A percentile compares a stretch with the other conserved stretches of the same genome.
phyloP scores from a whole-genome alignment of 2,888 invertebrate genomes.

The Lacanobia oleracea region DNA sequence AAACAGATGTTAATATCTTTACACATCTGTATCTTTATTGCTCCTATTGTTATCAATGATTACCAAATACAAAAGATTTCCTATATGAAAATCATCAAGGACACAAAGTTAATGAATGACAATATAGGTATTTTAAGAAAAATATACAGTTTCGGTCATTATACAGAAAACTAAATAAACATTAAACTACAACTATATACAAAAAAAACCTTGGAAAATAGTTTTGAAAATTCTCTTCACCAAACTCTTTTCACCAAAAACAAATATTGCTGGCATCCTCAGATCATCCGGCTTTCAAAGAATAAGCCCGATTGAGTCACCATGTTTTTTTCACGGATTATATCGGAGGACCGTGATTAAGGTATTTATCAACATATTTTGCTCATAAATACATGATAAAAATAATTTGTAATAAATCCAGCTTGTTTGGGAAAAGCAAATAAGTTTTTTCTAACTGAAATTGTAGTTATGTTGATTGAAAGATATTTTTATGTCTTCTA shows the following conservation, averaged over 20 bases:
- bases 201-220: conserved; percentile 1
- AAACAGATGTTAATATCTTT: not conserved
- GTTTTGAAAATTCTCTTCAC: conserved; percentile 25
- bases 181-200: not conserved
- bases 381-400: not conserved
- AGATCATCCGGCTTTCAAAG: conserved; percentile 36
- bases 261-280: conserved; percentile 24
- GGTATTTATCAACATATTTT: conserved; percentile 4
- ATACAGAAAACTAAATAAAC: not conserved
- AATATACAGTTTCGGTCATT: not conserved
- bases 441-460: not conserved
- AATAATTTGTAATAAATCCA: not conserved
- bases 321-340: conserved; percentile 1
- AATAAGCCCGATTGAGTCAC: not conserved
- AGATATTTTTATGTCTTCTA: not conserved
- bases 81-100: not conserved
- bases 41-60: conserved; percentile 17
- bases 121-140: not conserved
- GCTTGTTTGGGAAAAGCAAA: not conserved
- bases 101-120: not conserved
- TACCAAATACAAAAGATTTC: not conserved
- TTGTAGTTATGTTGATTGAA: not conserved
- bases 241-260: conserved; percentile 26
- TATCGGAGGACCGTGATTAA: not conserved
- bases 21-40: conserved; percentile 17